These are phyloP conservation scores for Taenioides sp. DNA, from an alignment of 2,797 vertebrate genomes.

Conservation along the genomic window DNA sequence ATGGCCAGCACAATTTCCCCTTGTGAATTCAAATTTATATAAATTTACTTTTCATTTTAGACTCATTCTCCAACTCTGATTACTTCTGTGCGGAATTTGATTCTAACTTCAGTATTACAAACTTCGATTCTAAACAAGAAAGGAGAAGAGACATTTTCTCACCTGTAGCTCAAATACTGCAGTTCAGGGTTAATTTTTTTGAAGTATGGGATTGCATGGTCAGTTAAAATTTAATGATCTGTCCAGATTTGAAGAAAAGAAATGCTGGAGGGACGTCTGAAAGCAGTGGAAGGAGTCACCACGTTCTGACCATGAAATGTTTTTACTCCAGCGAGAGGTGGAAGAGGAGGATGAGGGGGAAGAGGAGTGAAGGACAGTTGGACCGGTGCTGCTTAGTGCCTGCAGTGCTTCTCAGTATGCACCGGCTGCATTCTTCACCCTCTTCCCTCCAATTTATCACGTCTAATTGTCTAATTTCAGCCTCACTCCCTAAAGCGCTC, in stretches of 20 bases:
- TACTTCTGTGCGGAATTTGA: too few species aligned
- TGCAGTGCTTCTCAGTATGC: slow-evolving; percentile 5
- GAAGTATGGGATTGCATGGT: not conserved
- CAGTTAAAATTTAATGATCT: slow-evolving; percentile 8
- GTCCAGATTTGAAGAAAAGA: slow-evolving; percentile 6
- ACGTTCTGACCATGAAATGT: not conserved
- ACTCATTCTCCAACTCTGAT: too few species aligned
- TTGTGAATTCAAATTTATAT: too few species aligned
- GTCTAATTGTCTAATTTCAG: slow-evolving; percentile 16
- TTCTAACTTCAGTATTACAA: not conserved
- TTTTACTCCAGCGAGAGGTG: not conserved
- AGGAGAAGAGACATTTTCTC: not conserved
- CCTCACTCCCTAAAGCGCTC: slow-evolving; percentile 8
- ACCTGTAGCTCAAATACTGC: not conserved
- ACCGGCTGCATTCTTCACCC: not conserved
- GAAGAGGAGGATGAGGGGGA: not conserved
- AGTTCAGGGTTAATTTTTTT: not conserved
- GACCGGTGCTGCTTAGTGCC: not conserved
- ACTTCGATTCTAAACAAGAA: not conserved
- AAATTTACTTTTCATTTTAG: too few species aligned
- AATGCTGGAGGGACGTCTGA: not conserved
- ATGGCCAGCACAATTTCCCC: too few species aligned
- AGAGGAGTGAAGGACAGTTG: slow-evolving; percentile 2
- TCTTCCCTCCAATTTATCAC: slow-evolving; percentile 2
- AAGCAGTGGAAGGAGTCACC: not conserved